Base-by-base conservation (phyloP, 2,888 invertebrate genomes). In the Amphipoea lucens region DNA sequence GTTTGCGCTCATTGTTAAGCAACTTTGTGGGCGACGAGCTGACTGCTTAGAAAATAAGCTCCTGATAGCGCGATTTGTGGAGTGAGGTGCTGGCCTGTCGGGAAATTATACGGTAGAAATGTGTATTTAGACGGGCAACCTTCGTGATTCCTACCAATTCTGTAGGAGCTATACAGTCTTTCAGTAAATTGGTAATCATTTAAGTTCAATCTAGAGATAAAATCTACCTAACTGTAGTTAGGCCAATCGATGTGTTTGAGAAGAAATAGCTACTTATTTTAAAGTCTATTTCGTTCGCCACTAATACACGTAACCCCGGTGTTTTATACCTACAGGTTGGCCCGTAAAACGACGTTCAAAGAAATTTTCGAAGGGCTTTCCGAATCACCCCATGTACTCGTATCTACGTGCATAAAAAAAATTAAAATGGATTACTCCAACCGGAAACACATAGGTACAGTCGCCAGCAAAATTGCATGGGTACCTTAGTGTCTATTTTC, bases 1-100 rank as follows among this genome's bases (percentile, higher is more conserved):
- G 75, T 87, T 86, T 85, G 78, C 87, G 86, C 89, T 85, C 86
- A 90, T 93, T 93, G 92, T 91, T 88, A 70, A 63, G 71, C 60
- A 90, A 89, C 90, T 89, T 89, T 78, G 87, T 85, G 84, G 83
- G 77, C 85, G 84, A 82, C 82, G 82, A 87, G 87, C 84, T 76
- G 89, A 89, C 90, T 91, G 93, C 93, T 93, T 93, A 91, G 91
- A 91, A 93, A 92, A 91, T 90, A 93, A 94, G 88, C 90, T 90
- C 87, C 90, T 89, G 91, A 85, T 89, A 79, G 72, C 83, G 77
- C 83, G 84, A 89, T 82, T 89, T 90, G 86, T 90, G 75, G 80
- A 80, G 75, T 81, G 72, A 73, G 23, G 57, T 48, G 45, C 74
- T 60, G 36, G n/a, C 51, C n/a, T 82, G 63, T 85, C 23, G 42